Conservation (phyloP, 2,888 invertebrate genomes). For the Cepaea hortensis region DNA sequence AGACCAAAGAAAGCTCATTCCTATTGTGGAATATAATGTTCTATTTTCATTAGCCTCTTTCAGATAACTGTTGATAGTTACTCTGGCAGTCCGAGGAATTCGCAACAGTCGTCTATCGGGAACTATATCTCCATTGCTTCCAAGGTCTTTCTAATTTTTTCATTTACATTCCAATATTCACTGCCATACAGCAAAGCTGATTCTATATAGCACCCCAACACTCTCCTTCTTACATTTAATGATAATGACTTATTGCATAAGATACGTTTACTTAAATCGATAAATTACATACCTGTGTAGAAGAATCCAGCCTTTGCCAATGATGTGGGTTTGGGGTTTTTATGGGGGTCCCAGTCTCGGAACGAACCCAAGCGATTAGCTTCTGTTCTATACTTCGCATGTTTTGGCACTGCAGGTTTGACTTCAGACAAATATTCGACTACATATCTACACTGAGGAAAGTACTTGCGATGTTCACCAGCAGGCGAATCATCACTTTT, state of each 20-base stretch:
- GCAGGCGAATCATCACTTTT: slow-evolving; percentile 91
- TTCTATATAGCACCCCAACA: too few species aligned
- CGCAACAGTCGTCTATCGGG: too few species aligned
- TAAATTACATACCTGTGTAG: slow-evolving; percentile 83
- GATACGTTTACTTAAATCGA: neutral
- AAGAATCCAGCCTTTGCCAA: slow-evolving; percentile 94
- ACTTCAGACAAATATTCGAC: slow-evolving; percentile 10
- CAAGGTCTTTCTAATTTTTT: too few species aligned
- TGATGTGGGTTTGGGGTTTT: slow-evolving; percentile 87
- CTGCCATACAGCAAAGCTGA: too few species aligned
- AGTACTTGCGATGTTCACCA: slow-evolving; percentile 95
- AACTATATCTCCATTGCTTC: too few species aligned
- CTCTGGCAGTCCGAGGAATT: too few species aligned
- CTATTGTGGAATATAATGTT: too few species aligned
- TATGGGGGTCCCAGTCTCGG: slow-evolving; percentile 85
- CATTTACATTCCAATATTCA: too few species aligned
- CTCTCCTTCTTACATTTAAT: too few species aligned
- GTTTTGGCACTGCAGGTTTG: slow-evolving; percentile 53
- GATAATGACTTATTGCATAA: neutral
- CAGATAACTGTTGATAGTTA: too few species aligned
- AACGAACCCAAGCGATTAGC: slow-evolving; percentile 62
- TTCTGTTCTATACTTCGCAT: slow-evolving; percentile 63
- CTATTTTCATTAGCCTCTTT: too few species aligned
- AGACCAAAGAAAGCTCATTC: too few species aligned
- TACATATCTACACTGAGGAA: slow-evolving; percentile 87